phyloP scores from a whole-genome alignment of 2,113 vertebrate species.

The Stigmatopora argus region DNA sequence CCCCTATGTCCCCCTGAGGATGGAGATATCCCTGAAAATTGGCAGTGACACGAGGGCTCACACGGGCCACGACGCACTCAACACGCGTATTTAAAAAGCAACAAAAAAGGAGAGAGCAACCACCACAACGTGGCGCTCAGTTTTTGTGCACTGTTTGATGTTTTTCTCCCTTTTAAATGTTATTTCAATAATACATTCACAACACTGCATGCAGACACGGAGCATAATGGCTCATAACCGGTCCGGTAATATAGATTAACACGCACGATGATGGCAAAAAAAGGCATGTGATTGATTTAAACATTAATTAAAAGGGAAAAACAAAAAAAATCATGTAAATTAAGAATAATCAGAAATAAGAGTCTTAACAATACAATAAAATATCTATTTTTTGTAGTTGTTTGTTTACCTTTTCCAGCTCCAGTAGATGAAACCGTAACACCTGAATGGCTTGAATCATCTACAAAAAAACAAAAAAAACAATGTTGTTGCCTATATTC shows the following conservation, averaged over 20 bases:
- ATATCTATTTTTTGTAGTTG: not conserved
- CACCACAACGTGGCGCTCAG: not conserved
- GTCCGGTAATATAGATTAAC: not conserved
- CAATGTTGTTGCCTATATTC: constrained; percentile 37
- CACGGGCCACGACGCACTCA: constrained; percentile 86
- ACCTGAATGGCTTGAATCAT: constrained; percentile 99
- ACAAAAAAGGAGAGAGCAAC: not conserved
- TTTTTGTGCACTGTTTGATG: not conserved
- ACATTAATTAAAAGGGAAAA: constrained; percentile 89
- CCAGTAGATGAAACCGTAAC: constrained; percentile 99
- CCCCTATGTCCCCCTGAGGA: constrained; percentile 63
- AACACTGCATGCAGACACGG: not conserved
- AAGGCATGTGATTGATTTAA: constrained; percentile 89
- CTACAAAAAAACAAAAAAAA: constrained; percentile 80
- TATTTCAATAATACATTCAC: constrained; percentile 83
- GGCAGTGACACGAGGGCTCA: constrained; percentile 96
- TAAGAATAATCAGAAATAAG: constrained; percentile 61
- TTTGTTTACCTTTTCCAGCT: constrained; percentile 95
- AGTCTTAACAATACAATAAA: constrained; percentile 41
- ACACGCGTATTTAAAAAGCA: constrained; percentile 85
- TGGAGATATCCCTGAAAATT: constrained; percentile 98
- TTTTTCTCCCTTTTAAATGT: constrained; percentile 15
- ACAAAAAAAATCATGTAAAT: constrained; percentile 94
- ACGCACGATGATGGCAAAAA: constrained; percentile 43
- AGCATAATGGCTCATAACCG: not conserved